Percentiles rank a stretch among this genome's conserved stretches.
phyloP scores from a whole-genome alignment of 2,888 invertebrate species.

The Eupithecia insigniata region DNA sequence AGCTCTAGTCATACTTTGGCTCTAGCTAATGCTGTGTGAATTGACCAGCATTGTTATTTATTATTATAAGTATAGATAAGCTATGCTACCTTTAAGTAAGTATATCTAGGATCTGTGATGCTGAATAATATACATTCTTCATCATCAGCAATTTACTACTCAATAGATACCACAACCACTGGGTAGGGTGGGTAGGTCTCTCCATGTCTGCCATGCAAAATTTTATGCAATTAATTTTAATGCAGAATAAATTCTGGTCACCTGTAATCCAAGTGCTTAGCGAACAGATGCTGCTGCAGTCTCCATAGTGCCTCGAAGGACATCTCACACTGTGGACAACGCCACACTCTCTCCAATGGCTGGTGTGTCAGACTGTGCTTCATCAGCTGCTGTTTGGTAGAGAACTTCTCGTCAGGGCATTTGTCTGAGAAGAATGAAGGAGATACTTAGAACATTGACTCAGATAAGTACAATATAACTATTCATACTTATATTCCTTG shows the following conservation, averaged over 20 bases:
- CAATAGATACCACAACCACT: too few species aligned
- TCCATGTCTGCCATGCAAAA: not conserved
- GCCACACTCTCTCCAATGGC: conserved; percentile 71
- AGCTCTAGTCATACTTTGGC: not conserved
- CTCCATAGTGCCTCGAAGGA: conserved; percentile 75
- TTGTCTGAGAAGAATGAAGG: conserved; percentile 59
- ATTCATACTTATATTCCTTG: not conserved
- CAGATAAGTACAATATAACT: not conserved
- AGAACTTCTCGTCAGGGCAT: conserved; percentile 73
- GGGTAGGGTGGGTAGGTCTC: too few species aligned
- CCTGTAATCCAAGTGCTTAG: conserved; percentile 74
- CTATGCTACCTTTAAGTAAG: too few species aligned
- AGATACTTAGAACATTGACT: not conserved
- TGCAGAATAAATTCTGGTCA: conserved; percentile 37
- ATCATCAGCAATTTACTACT: too few species aligned
- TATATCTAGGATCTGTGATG: too few species aligned
- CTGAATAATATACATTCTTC: too few species aligned
- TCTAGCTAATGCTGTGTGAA: not conserved
- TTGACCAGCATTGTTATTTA: not conserved
- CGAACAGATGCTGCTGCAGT: conserved; percentile 74
- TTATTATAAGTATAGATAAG: too few species aligned
- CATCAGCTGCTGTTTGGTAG: conserved; percentile 76
- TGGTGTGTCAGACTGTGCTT: conserved; percentile 72
- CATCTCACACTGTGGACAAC: conserved; percentile 73
- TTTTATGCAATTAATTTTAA: too few species aligned